These are phyloP conservation scores for Lepisosteus oculatus DNA, from an alignment of 2,113 vertebrate species.

Conservation along the genomic window DNA sequence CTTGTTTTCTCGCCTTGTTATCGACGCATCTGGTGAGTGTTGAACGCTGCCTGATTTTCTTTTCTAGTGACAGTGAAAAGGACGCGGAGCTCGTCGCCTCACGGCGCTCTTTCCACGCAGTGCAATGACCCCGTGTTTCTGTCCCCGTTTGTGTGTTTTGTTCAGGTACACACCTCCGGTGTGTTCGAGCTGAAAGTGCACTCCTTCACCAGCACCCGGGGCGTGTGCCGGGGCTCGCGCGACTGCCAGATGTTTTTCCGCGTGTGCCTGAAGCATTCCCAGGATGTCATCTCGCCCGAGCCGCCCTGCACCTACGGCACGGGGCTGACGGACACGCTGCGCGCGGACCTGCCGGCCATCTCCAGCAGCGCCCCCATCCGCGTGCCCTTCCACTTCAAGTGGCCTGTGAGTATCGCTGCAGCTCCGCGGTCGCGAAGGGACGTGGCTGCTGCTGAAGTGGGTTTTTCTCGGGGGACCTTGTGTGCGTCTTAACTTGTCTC, in stretches of 20 bases:
- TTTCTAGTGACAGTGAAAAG: too few species aligned
- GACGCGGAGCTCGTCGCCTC: too few species aligned
- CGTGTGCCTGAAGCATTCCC: constrained; percentile 78
- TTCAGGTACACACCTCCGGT: constrained; percentile 65
- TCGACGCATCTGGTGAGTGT: constrained; percentile 53
- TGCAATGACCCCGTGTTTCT: background rate
- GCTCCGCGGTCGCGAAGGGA: too few species aligned
- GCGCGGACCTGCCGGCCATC: constrained; percentile 54
- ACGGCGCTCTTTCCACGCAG: background rate
- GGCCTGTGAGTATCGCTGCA: constrained; percentile 72
- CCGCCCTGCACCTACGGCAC: constrained; percentile 77
- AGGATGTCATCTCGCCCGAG: constrained; percentile 66
- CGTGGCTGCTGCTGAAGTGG: too few species aligned
- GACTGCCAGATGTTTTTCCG: constrained; percentile 80
- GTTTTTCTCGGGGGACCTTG: too few species aligned
- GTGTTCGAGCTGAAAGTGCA: constrained; percentile 84
- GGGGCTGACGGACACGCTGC: constrained; percentile 59
- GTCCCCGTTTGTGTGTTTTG: background rate
- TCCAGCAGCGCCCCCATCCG: constrained; percentile 59
- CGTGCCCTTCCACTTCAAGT: constrained; percentile 75
- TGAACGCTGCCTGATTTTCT: too few species aligned
- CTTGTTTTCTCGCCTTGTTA: constrained; percentile 44
- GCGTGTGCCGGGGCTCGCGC: constrained; percentile 44
- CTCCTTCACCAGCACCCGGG: constrained; percentile 61
- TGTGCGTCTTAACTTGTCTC: too few species aligned